Evolutionary conservation across 2,113 vertebrate genomes (phyloP), one percentile per base, ranked within the genome.

Genomic region (Seriola aureovittata): DNA sequence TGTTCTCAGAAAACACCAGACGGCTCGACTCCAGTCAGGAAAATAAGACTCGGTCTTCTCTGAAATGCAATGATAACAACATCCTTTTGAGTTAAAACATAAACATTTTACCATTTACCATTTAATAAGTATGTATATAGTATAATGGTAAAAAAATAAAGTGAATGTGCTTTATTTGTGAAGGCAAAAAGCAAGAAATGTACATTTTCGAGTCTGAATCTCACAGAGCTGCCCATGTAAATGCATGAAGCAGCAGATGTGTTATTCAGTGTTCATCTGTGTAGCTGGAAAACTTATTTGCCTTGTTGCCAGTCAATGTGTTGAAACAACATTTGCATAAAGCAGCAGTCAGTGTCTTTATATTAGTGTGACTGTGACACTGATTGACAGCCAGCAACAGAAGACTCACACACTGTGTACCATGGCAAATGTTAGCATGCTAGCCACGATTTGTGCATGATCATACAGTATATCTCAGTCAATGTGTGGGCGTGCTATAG

Each of bases 321-420:
- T 46, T 67, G 7, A 65, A 60, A 54, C 54, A 11, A 14, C 9
- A 55, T 65, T 77, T 65, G 50, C 59, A 82, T 68, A 54, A 78
- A 48, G 55, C n/a, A 13, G 12, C 25, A 55, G 60, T 71, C 58
- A 66, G 5, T 36, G 52, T 72, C 74, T 44, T 82, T n/a, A 50
- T 71, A 42, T 23, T 32, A 66, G n/a, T 3, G 1, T 77, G 67
- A 58, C 48, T 52, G 14, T 50, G 50, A 52, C 50, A 52, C 50
- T 52, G 50, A 52, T 34, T 71, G 58, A 71, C 29, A 44, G 71
- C 5, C 17, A 52, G 6, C 67, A 42, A 52, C 17, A 21, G 17
- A 52, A 8, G 14, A 48, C 4, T 48, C 14, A 9, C 50, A 21
- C 14, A 16, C 44, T 16, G 44, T 48, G 44, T 48, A 17, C 14